A percentile compares a stretch with the other conserved stretches of the same genome.
Conservation (phyloP, 1,140 invertebrate genomes). For the Stegodyphus dumicola region DNA sequence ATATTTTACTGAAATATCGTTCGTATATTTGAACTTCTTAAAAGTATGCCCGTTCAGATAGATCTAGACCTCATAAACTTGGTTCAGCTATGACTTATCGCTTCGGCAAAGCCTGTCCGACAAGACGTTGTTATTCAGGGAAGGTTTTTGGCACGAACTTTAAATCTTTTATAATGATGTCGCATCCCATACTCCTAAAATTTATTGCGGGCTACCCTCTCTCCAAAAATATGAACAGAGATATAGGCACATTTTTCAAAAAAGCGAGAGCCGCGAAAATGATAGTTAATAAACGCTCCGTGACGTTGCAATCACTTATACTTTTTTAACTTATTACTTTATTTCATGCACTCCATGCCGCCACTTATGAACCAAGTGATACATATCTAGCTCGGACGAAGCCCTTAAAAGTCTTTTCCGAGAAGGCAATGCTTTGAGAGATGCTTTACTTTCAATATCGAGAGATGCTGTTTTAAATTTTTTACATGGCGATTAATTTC, state of each 20-base stretch:
- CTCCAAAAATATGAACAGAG: constrained; percentile 23
- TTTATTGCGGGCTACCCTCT: constrained; percentile 8
- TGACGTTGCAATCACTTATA: constrained; percentile 25
- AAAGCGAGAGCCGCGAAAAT: constrained; percentile 9
- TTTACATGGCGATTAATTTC: no score
- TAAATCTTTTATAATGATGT: constrained; percentile 51
- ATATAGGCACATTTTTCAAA: constrained; percentile 41
- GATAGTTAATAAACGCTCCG: constrained; percentile 34
- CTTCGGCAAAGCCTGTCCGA: constrained; percentile 7
- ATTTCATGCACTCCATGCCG: constrained; percentile 12
- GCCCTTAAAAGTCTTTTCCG: constrained; percentile 13
- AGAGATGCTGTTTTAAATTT: no score
- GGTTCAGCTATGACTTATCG: constrained; percentile 4
- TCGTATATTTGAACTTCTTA: no score
- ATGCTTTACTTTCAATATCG: no score
- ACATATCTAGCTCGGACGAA: constrained; percentile 5
- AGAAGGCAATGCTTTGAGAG: not conserved
- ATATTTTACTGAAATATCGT: no score
- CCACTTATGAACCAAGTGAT: constrained; percentile 14
- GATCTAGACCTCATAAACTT: no score
- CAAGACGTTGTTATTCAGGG: constrained; percentile 33
- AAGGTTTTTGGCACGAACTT: constrained; percentile 31
- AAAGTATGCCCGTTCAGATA: no score
- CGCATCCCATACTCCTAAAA: not conserved
- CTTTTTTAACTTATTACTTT: constrained; percentile 15